Evolutionary conservation across 2,888 invertebrate genomes (phyloP).

Genomic region (Mythimna albipuncta): DNA sequence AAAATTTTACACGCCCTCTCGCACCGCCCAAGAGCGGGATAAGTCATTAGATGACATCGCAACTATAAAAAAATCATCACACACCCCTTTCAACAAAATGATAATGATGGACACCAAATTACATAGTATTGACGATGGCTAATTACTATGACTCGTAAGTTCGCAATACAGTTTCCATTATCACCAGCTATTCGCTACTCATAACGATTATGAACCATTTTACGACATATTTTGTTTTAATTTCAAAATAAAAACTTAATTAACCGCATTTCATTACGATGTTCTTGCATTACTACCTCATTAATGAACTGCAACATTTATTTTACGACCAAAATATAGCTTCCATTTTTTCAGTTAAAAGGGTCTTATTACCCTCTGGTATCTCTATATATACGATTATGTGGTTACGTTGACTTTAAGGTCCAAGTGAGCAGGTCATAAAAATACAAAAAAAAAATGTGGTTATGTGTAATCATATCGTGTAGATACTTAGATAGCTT

Average conservation of each 20-base stretch:
- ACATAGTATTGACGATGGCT: neutral
- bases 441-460: too few species aligned
- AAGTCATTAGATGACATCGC: too few species aligned
- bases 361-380: too few species aligned
- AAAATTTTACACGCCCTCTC: too few species aligned
- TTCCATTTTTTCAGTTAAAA: neutral
- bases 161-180: neutral
- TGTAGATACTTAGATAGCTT: too few species aligned
- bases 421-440: too few species aligned
- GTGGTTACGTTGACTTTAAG: too few species aligned
- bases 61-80: too few species aligned
- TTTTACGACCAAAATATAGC: conserved; percentile 17
- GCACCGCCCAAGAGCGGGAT: too few species aligned
- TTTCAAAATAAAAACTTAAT: conserved; percentile 15
- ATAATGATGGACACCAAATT: neutral
- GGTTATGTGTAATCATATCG: too few species aligned
- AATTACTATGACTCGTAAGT: conserved; percentile 7
- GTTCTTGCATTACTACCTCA: conserved; percentile 13
- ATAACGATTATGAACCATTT: conserved; percentile 12
- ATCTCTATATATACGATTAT: too few species aligned
- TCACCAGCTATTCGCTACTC: neutral
- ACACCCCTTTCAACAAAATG: neutral
- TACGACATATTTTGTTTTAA: neutral
- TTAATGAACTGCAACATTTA: conserved; percentile 5
- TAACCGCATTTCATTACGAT: conserved; percentile 5